Evolutionary conservation across 2,888 invertebrate genomes (phyloP).

Genomic region (Chironomus tentans): DNA sequence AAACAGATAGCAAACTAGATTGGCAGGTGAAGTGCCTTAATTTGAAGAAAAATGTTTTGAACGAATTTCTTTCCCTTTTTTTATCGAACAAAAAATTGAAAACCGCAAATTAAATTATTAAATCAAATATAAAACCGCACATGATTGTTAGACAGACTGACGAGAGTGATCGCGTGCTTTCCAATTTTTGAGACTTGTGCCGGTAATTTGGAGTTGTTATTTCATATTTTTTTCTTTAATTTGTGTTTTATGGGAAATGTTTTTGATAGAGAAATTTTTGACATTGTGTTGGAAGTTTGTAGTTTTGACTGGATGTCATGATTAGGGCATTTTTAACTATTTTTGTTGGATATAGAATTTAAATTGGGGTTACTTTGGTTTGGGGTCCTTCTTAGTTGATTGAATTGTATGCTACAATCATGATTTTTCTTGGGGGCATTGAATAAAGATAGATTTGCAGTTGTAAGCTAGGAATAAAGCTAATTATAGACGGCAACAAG

Average conservation of each 20-base stretch:
- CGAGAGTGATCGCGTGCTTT: constrained; percentile 16
- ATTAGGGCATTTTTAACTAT: too few species aligned
- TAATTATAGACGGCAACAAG: too few species aligned
- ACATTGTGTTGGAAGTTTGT: too few species aligned
- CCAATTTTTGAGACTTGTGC: constrained; percentile 11
- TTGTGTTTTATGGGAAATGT: neutral
- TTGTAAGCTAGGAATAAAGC: too few species aligned
- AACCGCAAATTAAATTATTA: constrained; percentile 19
- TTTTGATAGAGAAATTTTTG: neutral
- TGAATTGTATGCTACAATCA: too few species aligned
- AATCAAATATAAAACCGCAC: constrained; percentile 19
- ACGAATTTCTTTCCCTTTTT: neutral
- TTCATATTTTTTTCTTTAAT: neutral
- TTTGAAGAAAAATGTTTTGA: too few species aligned
- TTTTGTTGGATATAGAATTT: too few species aligned
- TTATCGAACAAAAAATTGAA: neutral
- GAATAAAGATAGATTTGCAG: too few species aligned
- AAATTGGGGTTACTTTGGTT: too few species aligned
- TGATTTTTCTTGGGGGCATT: too few species aligned
- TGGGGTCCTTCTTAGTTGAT: too few species aligned
- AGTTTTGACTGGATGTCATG: too few species aligned
- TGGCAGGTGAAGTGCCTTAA: constrained; percentile 18
- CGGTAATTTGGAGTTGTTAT: neutral
- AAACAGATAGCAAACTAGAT: neutral
- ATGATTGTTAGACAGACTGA: constrained; percentile 2